phyloP scores from a whole-genome alignment of 2,113 vertebrate genomes.

The Periophthalmodon schlosseri region DNA sequence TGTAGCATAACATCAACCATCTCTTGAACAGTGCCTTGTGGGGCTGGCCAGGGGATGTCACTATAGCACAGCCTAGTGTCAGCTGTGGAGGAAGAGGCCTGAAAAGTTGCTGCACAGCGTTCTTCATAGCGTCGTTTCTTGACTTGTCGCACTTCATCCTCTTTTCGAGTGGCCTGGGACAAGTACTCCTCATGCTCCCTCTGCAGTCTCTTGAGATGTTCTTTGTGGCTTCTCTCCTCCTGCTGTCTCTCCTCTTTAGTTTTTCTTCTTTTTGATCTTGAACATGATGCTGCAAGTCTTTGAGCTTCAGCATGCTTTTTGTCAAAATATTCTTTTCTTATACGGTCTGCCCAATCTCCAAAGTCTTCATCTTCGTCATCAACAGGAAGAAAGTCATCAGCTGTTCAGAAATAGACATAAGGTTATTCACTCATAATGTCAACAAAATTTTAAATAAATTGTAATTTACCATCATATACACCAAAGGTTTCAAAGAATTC shows the following conservation, averaged over 20 bases:
- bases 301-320: slow-evolving; percentile 68
- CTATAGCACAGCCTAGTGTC: slow-evolving; percentile 71
- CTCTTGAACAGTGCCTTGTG: slow-evolving; percentile 77
- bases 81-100: background rate
- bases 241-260: slow-evolving; percentile 50
- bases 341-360: slow-evolving; percentile 83
- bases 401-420: slow-evolving; percentile 27
- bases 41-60: slow-evolving; percentile 87
- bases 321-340: slow-evolving; percentile 78
- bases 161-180: slow-evolving; percentile 69
- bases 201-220: slow-evolving; percentile 73
- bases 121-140: slow-evolving; percentile 71
- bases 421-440: background rate
- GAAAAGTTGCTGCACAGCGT: slow-evolving; percentile 61
- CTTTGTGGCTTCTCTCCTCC: slow-evolving; percentile 44
- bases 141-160: slow-evolving; percentile 67
- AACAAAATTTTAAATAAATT: background rate
- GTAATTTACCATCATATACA: slow-evolving; percentile 79
- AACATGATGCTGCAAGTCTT: slow-evolving; percentile 32
- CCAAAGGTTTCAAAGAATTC: slow-evolving; percentile 82
- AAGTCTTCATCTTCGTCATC: slow-evolving; percentile 81
- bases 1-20: slow-evolving; percentile 84
- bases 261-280: slow-evolving; percentile 38
- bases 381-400: slow-evolving; percentile 72
- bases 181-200: slow-evolving; percentile 76